These are phyloP conservation scores for Andrena hattorfiana DNA, from an alignment of 2,888 invertebrate genomes.

Conservation along the genomic window DNA sequence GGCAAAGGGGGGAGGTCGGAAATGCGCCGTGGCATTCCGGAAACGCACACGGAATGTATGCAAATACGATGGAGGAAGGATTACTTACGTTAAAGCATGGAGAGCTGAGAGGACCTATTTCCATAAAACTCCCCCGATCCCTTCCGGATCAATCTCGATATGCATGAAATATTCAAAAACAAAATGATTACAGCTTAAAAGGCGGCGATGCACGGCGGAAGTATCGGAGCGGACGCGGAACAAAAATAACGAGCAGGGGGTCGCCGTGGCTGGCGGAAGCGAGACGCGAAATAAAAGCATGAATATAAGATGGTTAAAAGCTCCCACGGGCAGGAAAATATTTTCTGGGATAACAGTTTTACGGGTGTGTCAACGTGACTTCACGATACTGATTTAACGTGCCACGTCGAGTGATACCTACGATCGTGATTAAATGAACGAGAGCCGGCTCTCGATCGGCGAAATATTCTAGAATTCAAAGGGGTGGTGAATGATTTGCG, in stretches of 20 bases:
- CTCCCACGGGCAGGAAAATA: conserved; percentile 30
- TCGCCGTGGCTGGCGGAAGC: conserved; percentile 16
- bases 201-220: conserved; percentile 51
- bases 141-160: conserved; percentile 59
- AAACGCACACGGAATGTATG: conserved; percentile 60
- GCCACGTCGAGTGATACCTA: not conserved
- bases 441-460: not conserved
- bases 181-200: conserved; percentile 60
- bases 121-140: conserved; percentile 59
- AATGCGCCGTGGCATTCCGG: conserved; percentile 43
- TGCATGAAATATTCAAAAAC: conserved; percentile 62
- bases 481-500: too few species aligned
- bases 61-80: conserved; percentile 60
- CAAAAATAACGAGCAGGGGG: conserved; percentile 49
- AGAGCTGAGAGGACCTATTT: conserved; percentile 43
- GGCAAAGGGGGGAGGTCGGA: conserved; percentile 27
- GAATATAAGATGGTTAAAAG: conserved; percentile 54
- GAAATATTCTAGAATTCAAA: not conserved
- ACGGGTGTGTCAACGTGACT: conserved; percentile 3
- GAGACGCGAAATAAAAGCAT: conserved; percentile 45
- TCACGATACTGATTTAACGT: not conserved
- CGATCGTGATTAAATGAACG: conserved; percentile 12
- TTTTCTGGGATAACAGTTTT: conserved; percentile 43
- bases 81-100: conserved; percentile 62
- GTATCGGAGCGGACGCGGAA: conserved; percentile 28